Base-by-base conservation (phyloP, 2,888 invertebrate species). In the Cataglyphis rosenhaueri region DNA sequence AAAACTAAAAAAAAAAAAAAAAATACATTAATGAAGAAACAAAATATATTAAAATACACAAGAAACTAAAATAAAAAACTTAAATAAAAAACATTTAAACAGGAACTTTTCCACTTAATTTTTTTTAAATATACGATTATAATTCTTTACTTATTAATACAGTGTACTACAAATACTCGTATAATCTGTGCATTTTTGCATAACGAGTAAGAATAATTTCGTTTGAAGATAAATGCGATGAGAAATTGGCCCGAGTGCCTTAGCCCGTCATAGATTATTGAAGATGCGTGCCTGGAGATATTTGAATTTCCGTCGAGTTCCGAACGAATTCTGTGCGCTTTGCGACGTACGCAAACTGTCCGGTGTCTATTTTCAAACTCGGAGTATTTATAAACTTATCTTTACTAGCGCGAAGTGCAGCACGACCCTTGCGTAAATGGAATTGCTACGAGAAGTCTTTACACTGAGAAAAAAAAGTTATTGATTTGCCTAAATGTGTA, bases 331-430 rank as follows among this genome's bases (percentile, higher is more conserved):
- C 88, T 25, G 38, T 66, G 87, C 84, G 82, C 86, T 87, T 88
- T 68, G 90, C 85, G 68, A 87, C 66, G 74, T 78, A 84, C 84
- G 83, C 76, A n/a, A 18, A 66, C 82, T 74, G 83, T 81, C 81
- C 84, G 71, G 48, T 73, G 82, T 89, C 90, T 89, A 90, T 90
- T 90, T 90, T 78, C 62, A 88, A 88, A 75, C 32, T 35, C 74
- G 29, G 81, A 62, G 74, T 84, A 90, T 90, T 90, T 90, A 90
- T 90, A 90, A 86, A 85, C 84, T 90, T 88, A 90, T 87, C 90
- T 90, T 90, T 89, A 83, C 84, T 62, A 85, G 83, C 29, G 61
- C 83, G 76, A 83, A 79, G 62, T 85, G 82, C 84, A 75, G 75
- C 65, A 59, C 44, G 82, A 32, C 85, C 68, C 59, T 82, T 85